Conservation (phyloP, 1,140 invertebrate species). For the Formica selysi region DNA sequence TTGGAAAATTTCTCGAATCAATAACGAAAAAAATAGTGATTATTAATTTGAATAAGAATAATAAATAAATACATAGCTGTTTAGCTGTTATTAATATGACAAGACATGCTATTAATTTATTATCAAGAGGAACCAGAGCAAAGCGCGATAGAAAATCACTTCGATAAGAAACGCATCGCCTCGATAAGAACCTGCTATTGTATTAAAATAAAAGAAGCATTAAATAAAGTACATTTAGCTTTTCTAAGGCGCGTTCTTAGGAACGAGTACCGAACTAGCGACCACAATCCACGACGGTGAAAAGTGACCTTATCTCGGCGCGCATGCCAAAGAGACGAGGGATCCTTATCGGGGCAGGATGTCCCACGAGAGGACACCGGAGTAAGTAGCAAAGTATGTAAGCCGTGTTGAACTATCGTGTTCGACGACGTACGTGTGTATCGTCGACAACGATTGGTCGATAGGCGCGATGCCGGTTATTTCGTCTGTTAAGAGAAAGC, state of each 20-base stretch:
- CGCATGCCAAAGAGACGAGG: conserved; percentile 57
- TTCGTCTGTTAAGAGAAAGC: conserved; percentile 30
- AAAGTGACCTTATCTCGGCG: conserved; percentile 69
- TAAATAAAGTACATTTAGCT: conserved; percentile 39
- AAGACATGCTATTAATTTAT: background rate
- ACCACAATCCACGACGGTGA: conserved; percentile 36
- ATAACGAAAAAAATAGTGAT: background rate
- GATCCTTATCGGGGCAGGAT: conserved; percentile 77
- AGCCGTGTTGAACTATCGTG: conserved; percentile 77
- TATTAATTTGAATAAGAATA: background rate
- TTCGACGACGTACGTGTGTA: conserved; percentile 74
- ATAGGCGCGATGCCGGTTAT: conserved; percentile 55
- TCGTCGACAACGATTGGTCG: conserved; percentile 71
- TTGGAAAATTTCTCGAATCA: background rate
- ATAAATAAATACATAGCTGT: conserved; percentile 25
- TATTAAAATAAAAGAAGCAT: conserved; percentile 42
- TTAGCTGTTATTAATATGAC: background rate
- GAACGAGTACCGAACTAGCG: conserved; percentile 10
- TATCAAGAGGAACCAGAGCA: background rate
- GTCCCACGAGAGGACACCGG: conserved; percentile 71
- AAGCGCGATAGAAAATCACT: background rate
- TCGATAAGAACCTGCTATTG: background rate
- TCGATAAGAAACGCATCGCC: conserved; percentile 26
- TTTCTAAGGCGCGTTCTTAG: conserved; percentile 60
- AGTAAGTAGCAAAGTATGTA: conserved; percentile 83